Base-by-base conservation (phyloP, 2,888 invertebrate genomes). In the Plebejus melissa region DNA sequence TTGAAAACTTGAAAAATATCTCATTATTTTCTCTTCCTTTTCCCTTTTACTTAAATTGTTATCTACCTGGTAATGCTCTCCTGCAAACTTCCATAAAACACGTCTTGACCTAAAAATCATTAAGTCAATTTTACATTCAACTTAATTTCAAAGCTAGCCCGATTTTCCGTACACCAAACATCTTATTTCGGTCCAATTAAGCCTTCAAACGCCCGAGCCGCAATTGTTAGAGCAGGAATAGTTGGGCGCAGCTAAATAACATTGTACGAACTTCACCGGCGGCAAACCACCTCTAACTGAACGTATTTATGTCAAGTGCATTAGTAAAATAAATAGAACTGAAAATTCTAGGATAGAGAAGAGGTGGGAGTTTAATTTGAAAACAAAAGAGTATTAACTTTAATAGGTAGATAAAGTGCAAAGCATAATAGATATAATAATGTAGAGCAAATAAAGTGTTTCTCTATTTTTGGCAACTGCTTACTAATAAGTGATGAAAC, bases 181-280 rank as follows among this genome's bases (percentile, higher is more conserved):
- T 72, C 54, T 72, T 71, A 71, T 71, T 72, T 54, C 32, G 32
- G 50, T 72, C 72, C 54, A 72, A 72, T 72, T 54, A 54, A 72
- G 72, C 6, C 72, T 22, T 72, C 72, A 72, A 72, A 72, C 54
- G 72, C 32, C 11, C 32, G 72, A 72, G 50, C 54, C 32, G 72
- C 72, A 54, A 28, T 72, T 28, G 28, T 54, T 28, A 7, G 65
- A 28, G 11, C 71, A 6, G 54, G 72, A 72, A 54, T 72, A 72
- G 72, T 72, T 72, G 16, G 50, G 32, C 71, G 13, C 72, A 28
- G 50, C 50, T 54, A 72, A 72, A 72, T 54, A 54, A 72, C 72
- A 50, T 54, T 46, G 72, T 72, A 54, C 36, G 32, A 72, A 72
- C 22, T 72, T 72, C 16, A 72, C 46, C 71, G 71, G 71, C 65